Evolutionary conservation across 2,797 vertebrate genomes (phyloP).

Genomic region (Eremophila alpestris): DNA sequence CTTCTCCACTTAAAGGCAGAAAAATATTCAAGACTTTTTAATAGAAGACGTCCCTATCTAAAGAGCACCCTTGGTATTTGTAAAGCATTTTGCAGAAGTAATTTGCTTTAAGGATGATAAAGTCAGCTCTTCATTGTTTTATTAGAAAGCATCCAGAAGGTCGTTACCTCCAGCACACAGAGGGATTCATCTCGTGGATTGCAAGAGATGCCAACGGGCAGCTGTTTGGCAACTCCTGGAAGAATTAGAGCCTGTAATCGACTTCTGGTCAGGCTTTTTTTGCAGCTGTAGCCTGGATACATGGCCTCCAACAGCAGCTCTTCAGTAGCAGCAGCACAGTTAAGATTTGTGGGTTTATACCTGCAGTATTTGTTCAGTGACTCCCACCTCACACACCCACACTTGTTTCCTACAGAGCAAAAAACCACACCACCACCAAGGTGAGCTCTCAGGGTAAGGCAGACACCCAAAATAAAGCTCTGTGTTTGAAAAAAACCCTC

Average conservation of each 20-base stretch:
- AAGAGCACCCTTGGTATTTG: conserved; percentile 47
- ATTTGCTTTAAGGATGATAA: conserved; percentile 58
- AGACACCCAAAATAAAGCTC: background rate
- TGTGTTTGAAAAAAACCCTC: rapidly evolving
- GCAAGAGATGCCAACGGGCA: conserved; percentile 7
- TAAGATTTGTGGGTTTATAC: background rate
- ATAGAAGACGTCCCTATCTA: conserved; percentile 26
- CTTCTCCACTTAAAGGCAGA: conserved; percentile 2
- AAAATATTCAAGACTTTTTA: conserved; percentile 37
- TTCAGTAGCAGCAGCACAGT: background rate
- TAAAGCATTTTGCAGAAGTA: conserved; percentile 46
- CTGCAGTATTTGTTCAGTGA: background rate
- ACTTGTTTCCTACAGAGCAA: background rate
- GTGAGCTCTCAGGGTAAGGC: background rate
- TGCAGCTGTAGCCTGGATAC: background rate
- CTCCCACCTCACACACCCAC: background rate
- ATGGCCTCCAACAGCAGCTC: background rate
- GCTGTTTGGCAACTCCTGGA: background rate
- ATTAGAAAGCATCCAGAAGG: conserved; percentile 54
- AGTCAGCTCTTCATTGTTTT: conserved; percentile 42
- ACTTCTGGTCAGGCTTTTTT: background rate
- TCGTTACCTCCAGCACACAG: background rate
- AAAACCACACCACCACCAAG: background rate
- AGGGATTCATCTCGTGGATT: conserved; percentile 10
- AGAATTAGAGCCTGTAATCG: conserved; percentile 40